phyloP scores from a whole-genome alignment of 2,888 invertebrate genomes.

The Stomorhina lunata region DNA sequence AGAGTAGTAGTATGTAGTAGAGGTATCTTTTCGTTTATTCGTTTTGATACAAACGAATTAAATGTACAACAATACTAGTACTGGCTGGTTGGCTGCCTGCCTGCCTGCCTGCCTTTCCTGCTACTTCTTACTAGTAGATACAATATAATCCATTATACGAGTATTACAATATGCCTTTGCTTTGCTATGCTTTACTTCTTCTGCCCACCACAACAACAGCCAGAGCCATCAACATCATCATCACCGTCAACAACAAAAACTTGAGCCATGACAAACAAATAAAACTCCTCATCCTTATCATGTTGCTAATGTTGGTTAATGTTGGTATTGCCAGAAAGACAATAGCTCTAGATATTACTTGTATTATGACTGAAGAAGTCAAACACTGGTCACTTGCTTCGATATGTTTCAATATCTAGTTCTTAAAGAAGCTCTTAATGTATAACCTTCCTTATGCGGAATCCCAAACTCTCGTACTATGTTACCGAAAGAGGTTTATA shows the following conservation, averaged over 20 bases:
- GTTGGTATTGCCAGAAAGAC: slow-evolving; percentile 40
- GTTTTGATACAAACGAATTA: slow-evolving; percentile 55
- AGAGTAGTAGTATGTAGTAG: slow-evolving; percentile 33
- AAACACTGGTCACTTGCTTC: too few species aligned
- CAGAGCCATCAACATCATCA: slow-evolving; percentile 25
- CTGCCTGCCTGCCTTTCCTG: too few species aligned
- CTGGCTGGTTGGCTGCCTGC: too few species aligned
- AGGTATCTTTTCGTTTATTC: slow-evolving; percentile 48
- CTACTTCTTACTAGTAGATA: too few species aligned
- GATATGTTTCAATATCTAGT: too few species aligned
- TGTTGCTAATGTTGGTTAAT: not conserved
- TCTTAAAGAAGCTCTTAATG: too few species aligned
- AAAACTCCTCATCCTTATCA: slow-evolving; percentile 36
- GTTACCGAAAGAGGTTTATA: too few species aligned
- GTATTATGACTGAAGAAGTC: not conserved
- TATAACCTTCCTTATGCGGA: too few species aligned
- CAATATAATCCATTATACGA: too few species aligned
- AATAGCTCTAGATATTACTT: slow-evolving; percentile 19
- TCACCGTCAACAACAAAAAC: slow-evolving; percentile 34
- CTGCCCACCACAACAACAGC: slow-evolving; percentile 34
- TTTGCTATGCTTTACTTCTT: slow-evolving; percentile 26
- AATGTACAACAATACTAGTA: slow-evolving; percentile 25
- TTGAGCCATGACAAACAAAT: slow-evolving; percentile 52
- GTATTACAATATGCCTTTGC: not conserved
- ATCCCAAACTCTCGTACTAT: too few species aligned